Evolutionary conservation across 1,140 invertebrate species (phyloP).

Genomic region (Euglossa dilemma): DNA sequence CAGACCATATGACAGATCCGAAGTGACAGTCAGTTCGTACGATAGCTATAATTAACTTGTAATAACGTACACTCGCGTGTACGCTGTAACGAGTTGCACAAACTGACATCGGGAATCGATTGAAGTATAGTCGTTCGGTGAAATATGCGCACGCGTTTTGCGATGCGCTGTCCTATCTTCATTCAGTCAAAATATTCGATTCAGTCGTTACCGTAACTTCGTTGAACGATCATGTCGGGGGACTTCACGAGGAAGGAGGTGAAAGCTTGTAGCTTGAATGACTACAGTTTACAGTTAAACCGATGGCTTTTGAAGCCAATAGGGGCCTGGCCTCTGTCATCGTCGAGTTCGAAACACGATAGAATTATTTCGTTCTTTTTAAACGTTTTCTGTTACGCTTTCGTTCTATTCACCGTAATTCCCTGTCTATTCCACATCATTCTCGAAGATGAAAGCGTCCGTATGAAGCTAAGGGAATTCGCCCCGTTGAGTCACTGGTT

Average conservation of each 20-base stretch:
- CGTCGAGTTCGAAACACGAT: not conserved
- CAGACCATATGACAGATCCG: too few species aligned
- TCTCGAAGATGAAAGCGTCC: constrained; percentile 17
- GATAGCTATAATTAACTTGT: too few species aligned
- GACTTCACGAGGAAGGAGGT: not conserved
- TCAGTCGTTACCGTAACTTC: constrained; percentile 3
- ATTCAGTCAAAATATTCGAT: not conserved
- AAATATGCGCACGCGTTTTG: too few species aligned
- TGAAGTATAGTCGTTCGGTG: too few species aligned
- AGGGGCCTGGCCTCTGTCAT: constrained; percentile 45
- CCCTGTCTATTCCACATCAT: constrained; percentile 23
- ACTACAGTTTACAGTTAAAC: constrained; percentile 48
- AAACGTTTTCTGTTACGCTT: constrained; percentile 1
- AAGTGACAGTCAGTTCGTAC: too few species aligned
- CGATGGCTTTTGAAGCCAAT: constrained; percentile 56
- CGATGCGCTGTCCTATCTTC: too few species aligned
- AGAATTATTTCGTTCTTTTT: constrained; percentile 8
- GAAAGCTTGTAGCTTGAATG: not conserved
- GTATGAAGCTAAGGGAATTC: not conserved
- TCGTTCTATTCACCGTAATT: constrained; percentile 20
- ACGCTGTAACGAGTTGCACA: too few species aligned
- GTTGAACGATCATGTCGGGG: not conserved
- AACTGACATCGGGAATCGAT: too few species aligned
- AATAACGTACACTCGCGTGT: too few species aligned
- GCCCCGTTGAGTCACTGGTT: constrained; percentile 51